These are phyloP conservation scores for Mesochorus sp. DNA, from an alignment of 2,888 invertebrate species.

Conservation along the genomic window DNA sequence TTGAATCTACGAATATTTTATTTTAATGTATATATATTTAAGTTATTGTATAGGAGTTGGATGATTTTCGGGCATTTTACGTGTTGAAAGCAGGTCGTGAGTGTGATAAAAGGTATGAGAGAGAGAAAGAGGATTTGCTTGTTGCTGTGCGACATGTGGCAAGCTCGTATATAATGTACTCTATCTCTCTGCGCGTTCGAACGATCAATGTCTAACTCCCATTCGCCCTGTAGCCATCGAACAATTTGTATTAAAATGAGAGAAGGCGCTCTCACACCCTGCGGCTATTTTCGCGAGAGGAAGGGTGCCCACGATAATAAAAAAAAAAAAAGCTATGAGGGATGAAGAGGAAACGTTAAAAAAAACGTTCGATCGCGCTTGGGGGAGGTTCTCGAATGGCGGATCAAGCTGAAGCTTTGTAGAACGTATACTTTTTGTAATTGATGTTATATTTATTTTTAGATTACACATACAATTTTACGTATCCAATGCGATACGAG, in stretches of 20 bases:
- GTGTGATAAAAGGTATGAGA: constrained; percentile 23
- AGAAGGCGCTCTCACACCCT: constrained; percentile 54
- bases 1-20: neutral
- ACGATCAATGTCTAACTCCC: constrained; percentile 44
- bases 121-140: constrained; percentile 39
- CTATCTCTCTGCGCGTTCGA: constrained; percentile 21
- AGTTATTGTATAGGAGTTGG: no score
- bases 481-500: no score
- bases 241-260: constrained; percentile 81
- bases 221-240: constrained; percentile 64
- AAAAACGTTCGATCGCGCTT: constrained; percentile 20
- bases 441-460: constrained; percentile 17
- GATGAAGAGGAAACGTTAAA: constrained; percentile 26
- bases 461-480: neutral
- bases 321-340: constrained; percentile 6
- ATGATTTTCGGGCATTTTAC: constrained; percentile 34
- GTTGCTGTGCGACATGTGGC: constrained; percentile 60
- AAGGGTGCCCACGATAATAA: constrained; percentile 16
- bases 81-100: constrained; percentile 47
- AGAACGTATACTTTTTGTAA: constrained; percentile 38
- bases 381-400: neutral
- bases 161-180: constrained; percentile 41
- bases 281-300: constrained; percentile 32
- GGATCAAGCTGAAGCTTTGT: neutral
- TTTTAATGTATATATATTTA: neutral